phyloP scores from a whole-genome alignment of 2,797 vertebrate genomes.

The Cichlasoma orientale region DNA sequence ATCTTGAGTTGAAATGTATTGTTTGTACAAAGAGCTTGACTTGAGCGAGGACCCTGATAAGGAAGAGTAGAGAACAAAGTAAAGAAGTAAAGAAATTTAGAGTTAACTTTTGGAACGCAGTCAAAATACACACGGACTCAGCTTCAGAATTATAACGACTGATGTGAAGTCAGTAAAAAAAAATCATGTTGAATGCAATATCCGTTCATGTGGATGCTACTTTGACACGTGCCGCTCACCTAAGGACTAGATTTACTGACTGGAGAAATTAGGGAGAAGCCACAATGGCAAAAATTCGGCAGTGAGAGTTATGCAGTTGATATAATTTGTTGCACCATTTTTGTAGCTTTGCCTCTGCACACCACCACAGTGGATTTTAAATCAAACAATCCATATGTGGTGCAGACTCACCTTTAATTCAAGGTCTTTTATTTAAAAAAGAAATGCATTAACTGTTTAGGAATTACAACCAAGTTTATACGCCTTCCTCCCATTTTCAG shows the following conservation, averaged over 20 bases:
- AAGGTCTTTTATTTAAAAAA: not conserved
- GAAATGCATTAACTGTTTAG: not conserved
- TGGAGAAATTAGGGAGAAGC: not conserved
- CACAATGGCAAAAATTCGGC: not conserved
- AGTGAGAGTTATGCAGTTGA: too few species aligned
- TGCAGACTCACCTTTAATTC: not conserved
- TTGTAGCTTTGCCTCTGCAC: not conserved
- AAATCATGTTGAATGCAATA: not conserved
- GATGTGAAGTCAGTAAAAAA: not conserved
- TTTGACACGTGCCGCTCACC: not conserved
- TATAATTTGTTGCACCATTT: too few species aligned
- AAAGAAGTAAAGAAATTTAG: conserved; percentile 3
- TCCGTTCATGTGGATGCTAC: not conserved
- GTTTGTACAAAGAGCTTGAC: conserved; percentile 17
- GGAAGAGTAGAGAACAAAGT: not conserved
- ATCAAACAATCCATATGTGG: not conserved
- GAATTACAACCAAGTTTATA: not conserved
- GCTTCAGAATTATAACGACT: not conserved
- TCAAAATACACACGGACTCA: not conserved
- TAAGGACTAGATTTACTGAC: not conserved
- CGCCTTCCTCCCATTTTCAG: too few species aligned
- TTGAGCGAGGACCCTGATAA: conserved; percentile 16
- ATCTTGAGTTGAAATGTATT: conserved; percentile 36
- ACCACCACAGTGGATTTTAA: not conserved
- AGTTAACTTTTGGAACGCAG: not conserved